Base-by-base conservation (phyloP, 1,140 invertebrate species). In the Rhagoletis zephyria region DNA sequence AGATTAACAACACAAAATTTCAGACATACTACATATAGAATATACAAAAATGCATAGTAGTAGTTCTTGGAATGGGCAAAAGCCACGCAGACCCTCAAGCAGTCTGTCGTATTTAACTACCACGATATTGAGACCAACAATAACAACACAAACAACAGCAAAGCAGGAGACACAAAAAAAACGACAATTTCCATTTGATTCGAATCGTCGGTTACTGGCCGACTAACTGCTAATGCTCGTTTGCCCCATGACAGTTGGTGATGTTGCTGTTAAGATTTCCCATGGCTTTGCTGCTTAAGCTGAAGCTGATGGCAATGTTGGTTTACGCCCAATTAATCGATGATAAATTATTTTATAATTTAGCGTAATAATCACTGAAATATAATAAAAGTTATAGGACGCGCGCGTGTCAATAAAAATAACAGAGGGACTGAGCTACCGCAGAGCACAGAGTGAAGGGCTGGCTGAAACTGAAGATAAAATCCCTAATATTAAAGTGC, bases 301-400 rank as follows among this genome's bases (percentile, higher is more conserved):
- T 56, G 51, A 56, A 4, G 51, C 9, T 40, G 64, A 48, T 42
- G 74, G 74, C 74, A 12, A 81, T 56, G 74, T 51, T 51, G 74
- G 90, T 92, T 91, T 92, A 92, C 91, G 91, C 91, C 89, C 91
- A 92, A 92, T 92, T 92, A 92, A 92, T 92, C 90, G 90, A 91
- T 92, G 91, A 92, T 89, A 91, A 92, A 92, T 92, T 92, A 90
- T 90, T 92, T 92, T 92, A 92, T 92, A 92, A 92, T 92, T 92
- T 92, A 89, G 89, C 91, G 85, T 67, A 88, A 85, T 88, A 85
- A 88, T 88, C 87, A 88, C 51, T 86, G 85, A 86, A 87, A 70
- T 85, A 86, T 70, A 88, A 88, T 70, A 64, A 85, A 85, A 85
- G 63, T 85, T 85, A 85, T 85, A 63, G 85, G 56, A 40, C 16